Evolutionary conservation across 2,113 vertebrate genomes (phyloP).

Genomic region (Falco punctatus): DNA sequence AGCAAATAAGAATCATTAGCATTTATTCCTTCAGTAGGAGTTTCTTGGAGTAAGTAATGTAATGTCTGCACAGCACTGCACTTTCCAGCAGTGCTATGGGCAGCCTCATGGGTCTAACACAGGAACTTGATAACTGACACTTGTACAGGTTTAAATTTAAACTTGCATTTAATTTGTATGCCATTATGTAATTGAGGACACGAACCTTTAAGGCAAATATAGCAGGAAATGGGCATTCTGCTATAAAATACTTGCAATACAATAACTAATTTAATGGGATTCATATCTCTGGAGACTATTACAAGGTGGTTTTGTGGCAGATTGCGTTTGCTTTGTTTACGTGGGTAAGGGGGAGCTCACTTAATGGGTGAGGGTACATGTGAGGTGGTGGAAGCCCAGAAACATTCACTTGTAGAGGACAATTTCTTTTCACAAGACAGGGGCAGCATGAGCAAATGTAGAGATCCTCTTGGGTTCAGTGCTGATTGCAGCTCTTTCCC

Average conservation of each 20-base stretch:
- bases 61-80: constrained; percentile 36
- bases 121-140: constrained; percentile 70
- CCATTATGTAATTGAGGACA: constrained; percentile 78
- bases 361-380: not conserved
- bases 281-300: constrained; percentile 56
- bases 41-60: constrained; percentile 62
- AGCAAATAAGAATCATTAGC: constrained; percentile 45
- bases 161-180: constrained; percentile 81
- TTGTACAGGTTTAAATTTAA: constrained; percentile 74
- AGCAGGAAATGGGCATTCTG: constrained; percentile 64
- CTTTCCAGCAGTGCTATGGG: constrained; percentile 70
- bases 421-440: not conserved
- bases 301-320: constrained; percentile 36
- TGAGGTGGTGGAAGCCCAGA: not conserved
- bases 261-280: constrained; percentile 70
- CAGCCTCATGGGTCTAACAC: constrained; percentile 69
- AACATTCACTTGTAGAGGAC: not conserved
- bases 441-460: not conserved
- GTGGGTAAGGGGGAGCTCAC: fast-evolving
- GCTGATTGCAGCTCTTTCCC: not conserved
- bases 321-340: not conserved
- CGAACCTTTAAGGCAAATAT: constrained; percentile 75
- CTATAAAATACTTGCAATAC: constrained; percentile 75
- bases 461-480: not conserved
- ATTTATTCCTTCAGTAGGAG: constrained; percentile 66